Conservation (phyloP, 2,888 invertebrate genomes). For the Epicampocera succincta region DNA sequence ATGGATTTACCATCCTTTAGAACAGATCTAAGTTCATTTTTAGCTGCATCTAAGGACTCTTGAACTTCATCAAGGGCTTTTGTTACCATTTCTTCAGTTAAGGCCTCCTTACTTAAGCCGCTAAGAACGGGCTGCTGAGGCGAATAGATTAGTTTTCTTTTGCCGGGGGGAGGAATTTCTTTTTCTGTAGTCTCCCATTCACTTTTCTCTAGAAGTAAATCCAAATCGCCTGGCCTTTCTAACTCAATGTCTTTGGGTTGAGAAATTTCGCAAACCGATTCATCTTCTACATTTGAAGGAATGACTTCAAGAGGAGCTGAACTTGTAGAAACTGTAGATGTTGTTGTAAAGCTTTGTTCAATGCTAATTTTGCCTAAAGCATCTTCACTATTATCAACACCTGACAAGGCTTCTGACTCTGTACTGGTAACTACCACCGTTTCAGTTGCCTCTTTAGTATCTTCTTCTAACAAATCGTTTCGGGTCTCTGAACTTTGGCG, state of each 20-base stretch:
- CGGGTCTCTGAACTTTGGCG: constrained; percentile 80
- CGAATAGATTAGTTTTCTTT: constrained; percentile 77
- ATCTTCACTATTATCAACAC: not conserved
- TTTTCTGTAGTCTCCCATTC: constrained; percentile 80
- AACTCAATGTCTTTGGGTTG: constrained; percentile 70
- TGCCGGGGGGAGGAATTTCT: constrained; percentile 74
- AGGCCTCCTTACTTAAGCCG: constrained; percentile 73
- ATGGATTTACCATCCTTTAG: constrained; percentile 85
- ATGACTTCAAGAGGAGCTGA: constrained; percentile 74
- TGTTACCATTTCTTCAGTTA: constrained; percentile 83
- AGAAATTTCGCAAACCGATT: constrained; percentile 76
- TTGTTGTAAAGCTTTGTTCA: constrained; percentile 71
- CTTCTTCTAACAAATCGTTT: constrained; percentile 76
- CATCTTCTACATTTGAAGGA: constrained; percentile 76
- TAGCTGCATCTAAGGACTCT: constrained; percentile 87
- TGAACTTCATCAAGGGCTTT: constrained; percentile 88
- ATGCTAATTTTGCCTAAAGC: constrained; percentile 64
- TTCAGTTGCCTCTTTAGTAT: constrained; percentile 63
- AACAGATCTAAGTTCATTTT: constrained; percentile 86
- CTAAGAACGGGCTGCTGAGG: constrained; percentile 71
- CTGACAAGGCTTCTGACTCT: not conserved
- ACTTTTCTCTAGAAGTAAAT: constrained; percentile 79
- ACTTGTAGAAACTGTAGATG: constrained; percentile 72
- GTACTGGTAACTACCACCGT: constrained; percentile 38
- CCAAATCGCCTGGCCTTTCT: constrained; percentile 72